Evolutionary conservation across 2,113 vertebrate genomes (phyloP).

Genomic region (Formicarius rufipectus): DNA sequence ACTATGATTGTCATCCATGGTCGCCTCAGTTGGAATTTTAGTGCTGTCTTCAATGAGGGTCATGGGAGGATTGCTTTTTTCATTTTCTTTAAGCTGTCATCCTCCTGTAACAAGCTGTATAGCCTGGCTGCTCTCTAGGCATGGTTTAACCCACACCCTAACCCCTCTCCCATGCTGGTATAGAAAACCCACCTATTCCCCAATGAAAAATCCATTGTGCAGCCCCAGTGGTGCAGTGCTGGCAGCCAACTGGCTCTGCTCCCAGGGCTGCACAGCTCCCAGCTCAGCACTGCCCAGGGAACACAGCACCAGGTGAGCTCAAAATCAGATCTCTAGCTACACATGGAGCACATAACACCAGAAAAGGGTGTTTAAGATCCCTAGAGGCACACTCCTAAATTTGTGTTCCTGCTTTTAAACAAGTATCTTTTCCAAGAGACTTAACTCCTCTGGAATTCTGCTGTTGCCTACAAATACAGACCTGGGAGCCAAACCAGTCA

Average conservation of each 20-base stretch:
- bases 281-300: background rate
- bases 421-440: background rate
- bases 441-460: background rate
- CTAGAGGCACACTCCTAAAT: background rate
- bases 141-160: background rate
- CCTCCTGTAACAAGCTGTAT: background rate
- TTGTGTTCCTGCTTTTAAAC: background rate
- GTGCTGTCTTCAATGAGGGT: background rate
- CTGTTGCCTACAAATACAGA: background rate
- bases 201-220: background rate
- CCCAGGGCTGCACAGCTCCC: background rate
- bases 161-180: background rate
- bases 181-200: background rate
- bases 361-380: background rate
- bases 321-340: background rate
- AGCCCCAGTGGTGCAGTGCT: fast-evolving
- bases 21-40: background rate
- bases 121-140: background rate
- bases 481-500: background rate
- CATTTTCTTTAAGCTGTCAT: background rate
- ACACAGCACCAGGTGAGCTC: background rate
- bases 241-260: background rate
- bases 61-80: background rate
- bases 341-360: background rate
- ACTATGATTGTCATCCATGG: background rate